These are phyloP conservation scores for Falco columbarius DNA, from an alignment of 2,797 vertebrate genomes.

Conservation along the genomic window DNA sequence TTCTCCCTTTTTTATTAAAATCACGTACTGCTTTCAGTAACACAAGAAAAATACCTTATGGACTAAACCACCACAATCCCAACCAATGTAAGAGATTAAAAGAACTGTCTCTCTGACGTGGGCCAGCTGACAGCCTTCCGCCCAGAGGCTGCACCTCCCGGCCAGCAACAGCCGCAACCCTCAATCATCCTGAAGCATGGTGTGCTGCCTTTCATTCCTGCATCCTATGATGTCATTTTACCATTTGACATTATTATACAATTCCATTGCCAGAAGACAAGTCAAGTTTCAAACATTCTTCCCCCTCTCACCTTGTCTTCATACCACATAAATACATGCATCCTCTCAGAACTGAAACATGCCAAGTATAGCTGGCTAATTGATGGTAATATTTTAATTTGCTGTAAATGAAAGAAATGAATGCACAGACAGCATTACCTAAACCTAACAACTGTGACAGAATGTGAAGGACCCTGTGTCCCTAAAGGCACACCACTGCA, in stretches of 20 bases:
- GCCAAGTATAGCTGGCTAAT: slow-evolving; percentile 28
- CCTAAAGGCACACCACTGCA: slow-evolving; percentile 58
- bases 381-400: slow-evolving; percentile 59
- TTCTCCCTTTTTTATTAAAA: not conserved
- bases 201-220: not conserved
- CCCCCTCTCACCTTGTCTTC: not conserved
- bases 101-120: not conserved
- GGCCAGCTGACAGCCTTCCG: not conserved
- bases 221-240: not conserved
- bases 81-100: not conserved
- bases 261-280: not conserved
- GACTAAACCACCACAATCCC: not conserved
- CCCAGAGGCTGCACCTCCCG: not conserved
- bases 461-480: slow-evolving; percentile 37
- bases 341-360: not conserved
- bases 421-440: slow-evolving; percentile 30
- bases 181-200: not conserved
- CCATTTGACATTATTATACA: not conserved
- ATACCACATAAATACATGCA: not conserved
- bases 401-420: slow-evolving; percentile 5
- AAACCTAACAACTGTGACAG: slow-evolving; percentile 45
- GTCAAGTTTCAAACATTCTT: not conserved
- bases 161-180: not conserved
- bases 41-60: not conserved
- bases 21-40: not conserved